Percentiles rank a stretch among this genome's conserved stretches.
phyloP scores from a whole-genome alignment of 1,140 invertebrate species.

The Trichoplusia ni region DNA sequence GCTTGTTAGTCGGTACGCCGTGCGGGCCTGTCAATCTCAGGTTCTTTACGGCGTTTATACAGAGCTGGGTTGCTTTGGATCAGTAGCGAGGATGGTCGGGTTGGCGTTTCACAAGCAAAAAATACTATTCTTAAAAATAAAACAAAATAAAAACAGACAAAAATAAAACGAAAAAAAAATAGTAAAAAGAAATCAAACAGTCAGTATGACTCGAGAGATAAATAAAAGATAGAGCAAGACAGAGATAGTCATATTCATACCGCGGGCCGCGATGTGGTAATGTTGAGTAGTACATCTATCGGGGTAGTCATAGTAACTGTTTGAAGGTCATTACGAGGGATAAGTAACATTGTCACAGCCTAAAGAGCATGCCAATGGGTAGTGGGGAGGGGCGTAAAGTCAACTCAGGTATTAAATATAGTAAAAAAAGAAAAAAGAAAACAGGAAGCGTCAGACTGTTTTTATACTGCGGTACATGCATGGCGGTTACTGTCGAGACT shows the following conservation, averaged over 20 bases:
- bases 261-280: constrained; percentile 69
- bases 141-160: constrained; percentile 67
- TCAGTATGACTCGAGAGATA: constrained; percentile 78
- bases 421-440: constrained; percentile 54
- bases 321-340: constrained; percentile 68
- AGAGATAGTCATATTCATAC: constrained; percentile 76
- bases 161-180: constrained; percentile 62
- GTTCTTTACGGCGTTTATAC: constrained; percentile 50
- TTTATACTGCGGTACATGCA: constrained; percentile 62
- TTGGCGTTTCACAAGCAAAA: constrained; percentile 79
- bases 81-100: constrained; percentile 73
- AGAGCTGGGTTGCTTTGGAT: constrained; percentile 67
- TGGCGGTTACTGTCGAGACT: constrained; percentile 54
- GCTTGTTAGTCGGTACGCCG: constrained; percentile 65
- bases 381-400: constrained; percentile 60
- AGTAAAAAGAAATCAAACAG: constrained; percentile 76
- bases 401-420: constrained; percentile 58
- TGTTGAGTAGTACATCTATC: constrained; percentile 61
- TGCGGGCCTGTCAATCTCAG: constrained; percentile 44
- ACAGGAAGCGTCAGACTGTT: constrained; percentile 75
- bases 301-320: constrained; percentile 78
- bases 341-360: constrained; percentile 77
- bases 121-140: constrained; percentile 72
- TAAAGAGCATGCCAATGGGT: constrained; percentile 74
- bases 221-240: constrained; percentile 77